phyloP scores from a whole-genome alignment of 2,888 invertebrate species.

The Theretra japonica region DNA sequence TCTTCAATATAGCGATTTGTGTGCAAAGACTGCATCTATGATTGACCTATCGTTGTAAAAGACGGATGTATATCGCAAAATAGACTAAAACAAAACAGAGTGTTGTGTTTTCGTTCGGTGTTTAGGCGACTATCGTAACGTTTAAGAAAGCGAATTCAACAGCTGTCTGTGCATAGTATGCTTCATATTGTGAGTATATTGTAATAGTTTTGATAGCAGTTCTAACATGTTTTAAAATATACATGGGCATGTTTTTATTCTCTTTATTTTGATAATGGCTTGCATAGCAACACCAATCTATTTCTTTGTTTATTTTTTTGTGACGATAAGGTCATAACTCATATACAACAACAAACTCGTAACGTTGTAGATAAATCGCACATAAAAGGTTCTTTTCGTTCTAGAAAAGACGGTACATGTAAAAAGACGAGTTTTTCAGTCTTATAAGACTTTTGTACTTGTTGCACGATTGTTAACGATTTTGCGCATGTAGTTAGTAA shows the following conservation, averaged over 20 bases:
- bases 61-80: slow-evolving; percentile 35
- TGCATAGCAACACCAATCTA: neutral
- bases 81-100: slow-evolving; percentile 61
- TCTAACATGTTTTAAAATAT: neutral
- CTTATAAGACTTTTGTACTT: slow-evolving; percentile 1
- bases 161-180: slow-evolving; percentile 80
- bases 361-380: neutral
- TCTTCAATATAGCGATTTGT: slow-evolving; percentile 45
- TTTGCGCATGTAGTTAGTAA: neutral
- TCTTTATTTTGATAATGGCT: neutral
- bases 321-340: neutral
- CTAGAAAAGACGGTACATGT: neutral
- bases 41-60: slow-evolving; percentile 25
- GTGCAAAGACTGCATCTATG: slow-evolving; percentile 39
- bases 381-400: neutral
- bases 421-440: neutral
- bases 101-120: slow-evolving; percentile 74
- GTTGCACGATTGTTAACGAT: slow-evolving; percentile 3
- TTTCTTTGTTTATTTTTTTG: neutral
- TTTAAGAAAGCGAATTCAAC: slow-evolving; percentile 62
- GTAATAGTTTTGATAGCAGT: neutral
- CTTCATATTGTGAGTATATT: slow-evolving; percentile 74
- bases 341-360: neutral
- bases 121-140: slow-evolving; percentile 57
- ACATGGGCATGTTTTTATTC: neutral